Percentiles rank a stretch among this genome's conserved stretches.
Conservation (phyloP, 1,140 invertebrate species). For the Samia ricini region DNA sequence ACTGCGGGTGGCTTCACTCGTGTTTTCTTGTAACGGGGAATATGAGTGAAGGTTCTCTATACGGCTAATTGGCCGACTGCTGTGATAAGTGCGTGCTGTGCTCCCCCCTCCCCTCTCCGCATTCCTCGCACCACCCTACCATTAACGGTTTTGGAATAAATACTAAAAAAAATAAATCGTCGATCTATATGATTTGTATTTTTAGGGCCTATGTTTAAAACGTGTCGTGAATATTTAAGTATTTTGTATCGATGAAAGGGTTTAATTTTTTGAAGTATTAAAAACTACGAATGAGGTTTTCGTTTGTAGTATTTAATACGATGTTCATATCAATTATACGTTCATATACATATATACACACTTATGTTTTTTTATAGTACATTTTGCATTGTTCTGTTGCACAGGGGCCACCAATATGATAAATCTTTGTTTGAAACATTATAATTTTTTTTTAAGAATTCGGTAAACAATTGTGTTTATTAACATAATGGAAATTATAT, state of each 20-base stretch:
- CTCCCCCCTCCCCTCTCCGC: too few relatives aligned
- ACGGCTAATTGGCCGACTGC: constrained; percentile 48
- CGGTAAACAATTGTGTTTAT: too few relatives aligned
- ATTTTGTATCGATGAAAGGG: too few relatives aligned
- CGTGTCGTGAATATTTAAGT: too few relatives aligned
- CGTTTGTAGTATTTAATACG: neutral
- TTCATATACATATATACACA: too few relatives aligned
- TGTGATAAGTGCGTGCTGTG: constrained; percentile 74
- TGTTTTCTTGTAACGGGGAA: constrained; percentile 17
- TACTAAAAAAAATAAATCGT: constrained; percentile 21
- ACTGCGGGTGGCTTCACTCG: constrained; percentile 37
- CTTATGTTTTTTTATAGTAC: neutral
- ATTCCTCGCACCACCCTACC: too few relatives aligned
- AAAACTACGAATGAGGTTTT: neutral
- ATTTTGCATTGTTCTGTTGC: neutral
- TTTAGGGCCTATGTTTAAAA: neutral
- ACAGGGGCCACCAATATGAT: neutral
- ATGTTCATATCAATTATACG: constrained; percentile 4
- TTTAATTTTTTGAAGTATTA: neutral
- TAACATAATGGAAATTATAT: neutral
- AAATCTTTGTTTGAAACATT: neutral
- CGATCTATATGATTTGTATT: neutral
- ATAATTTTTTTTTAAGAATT: too few relatives aligned
- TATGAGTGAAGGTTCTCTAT: constrained; percentile 31
- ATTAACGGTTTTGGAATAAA: constrained; percentile 32